phyloP scores from a whole-genome alignment of 2,113 vertebrate species.

The Charina bottae region DNA sequence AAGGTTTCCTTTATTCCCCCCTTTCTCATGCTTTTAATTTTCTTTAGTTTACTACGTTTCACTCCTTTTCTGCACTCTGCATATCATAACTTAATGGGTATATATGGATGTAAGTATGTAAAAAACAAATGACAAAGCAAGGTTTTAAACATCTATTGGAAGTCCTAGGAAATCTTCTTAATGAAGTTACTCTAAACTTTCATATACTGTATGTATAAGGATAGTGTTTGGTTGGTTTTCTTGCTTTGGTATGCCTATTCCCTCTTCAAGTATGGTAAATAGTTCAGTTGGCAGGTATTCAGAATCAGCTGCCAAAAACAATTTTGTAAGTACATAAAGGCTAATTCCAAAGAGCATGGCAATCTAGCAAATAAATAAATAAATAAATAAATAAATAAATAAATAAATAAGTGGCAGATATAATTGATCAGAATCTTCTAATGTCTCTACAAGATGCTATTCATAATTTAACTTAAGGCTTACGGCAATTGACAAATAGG shows the following conservation, averaged over 20 bases:
- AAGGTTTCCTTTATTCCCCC: no score
- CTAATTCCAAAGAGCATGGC: neutral
- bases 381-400: no score
- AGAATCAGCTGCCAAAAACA: conserved; percentile 21
- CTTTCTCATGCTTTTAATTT: neutral
- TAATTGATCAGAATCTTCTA: neutral
- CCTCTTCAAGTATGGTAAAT: conserved; percentile 27
- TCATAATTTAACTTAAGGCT: neutral
- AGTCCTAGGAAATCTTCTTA: neutral
- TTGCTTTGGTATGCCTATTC: conserved; percentile 28
- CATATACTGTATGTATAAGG: neutral
- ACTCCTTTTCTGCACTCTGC: neutral
- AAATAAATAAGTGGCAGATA: neutral
- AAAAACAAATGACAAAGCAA: neutral
- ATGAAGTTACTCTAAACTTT: neutral
- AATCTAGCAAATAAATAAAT: neutral
- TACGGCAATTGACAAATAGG: neutral
- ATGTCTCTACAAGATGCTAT: neutral
- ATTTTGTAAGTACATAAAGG: neutral
- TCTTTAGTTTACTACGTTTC: neutral
- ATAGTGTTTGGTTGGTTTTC: neutral
- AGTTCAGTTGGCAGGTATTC: conserved; percentile 22
- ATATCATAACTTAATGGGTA: neutral
- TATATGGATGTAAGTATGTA: neutral
- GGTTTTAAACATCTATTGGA: neutral